These are phyloP conservation scores for Eudyptes chrysolophus DNA, from an alignment of 2,113 vertebrate species.

Conservation along the genomic window DNA sequence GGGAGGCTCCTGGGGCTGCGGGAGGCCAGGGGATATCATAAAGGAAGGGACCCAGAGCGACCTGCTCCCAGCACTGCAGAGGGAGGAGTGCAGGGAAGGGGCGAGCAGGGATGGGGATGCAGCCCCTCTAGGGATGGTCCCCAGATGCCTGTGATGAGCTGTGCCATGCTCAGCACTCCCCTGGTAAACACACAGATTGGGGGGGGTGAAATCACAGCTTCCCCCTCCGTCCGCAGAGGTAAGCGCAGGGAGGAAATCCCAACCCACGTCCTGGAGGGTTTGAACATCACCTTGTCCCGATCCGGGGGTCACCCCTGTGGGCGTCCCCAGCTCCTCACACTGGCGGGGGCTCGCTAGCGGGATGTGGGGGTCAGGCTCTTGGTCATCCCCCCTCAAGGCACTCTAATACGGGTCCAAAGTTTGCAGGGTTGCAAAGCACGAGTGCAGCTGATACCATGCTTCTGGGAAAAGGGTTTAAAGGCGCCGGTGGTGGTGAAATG, in stretches of 20 bases:
- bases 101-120: accelerated
- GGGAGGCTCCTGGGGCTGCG: neutral
- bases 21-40: accelerated
- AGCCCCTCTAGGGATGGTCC: neutral
- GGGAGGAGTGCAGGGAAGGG: neutral
- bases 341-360: accelerated
- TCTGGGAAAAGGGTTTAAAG: neutral
- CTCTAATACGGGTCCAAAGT: neutral
- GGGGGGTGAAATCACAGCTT: neutral
- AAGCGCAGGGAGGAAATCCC: neutral
- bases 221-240: neutral
- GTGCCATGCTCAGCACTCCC: neutral
- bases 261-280: neutral
- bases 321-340: neutral
- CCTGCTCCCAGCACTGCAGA: accelerated
- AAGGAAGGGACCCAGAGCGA: neutral
- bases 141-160: neutral
- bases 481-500: accelerated
- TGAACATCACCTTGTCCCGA: neutral
- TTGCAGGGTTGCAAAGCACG: neutral
- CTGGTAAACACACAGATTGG: accelerated
- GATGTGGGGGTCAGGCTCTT: neutral
- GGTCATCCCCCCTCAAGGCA: no score
- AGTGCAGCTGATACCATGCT: accelerated
- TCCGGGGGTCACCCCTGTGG: neutral